Conservation (phyloP, 2,113 vertebrate genomes). For the Gymnarchus niloticus region DNA sequence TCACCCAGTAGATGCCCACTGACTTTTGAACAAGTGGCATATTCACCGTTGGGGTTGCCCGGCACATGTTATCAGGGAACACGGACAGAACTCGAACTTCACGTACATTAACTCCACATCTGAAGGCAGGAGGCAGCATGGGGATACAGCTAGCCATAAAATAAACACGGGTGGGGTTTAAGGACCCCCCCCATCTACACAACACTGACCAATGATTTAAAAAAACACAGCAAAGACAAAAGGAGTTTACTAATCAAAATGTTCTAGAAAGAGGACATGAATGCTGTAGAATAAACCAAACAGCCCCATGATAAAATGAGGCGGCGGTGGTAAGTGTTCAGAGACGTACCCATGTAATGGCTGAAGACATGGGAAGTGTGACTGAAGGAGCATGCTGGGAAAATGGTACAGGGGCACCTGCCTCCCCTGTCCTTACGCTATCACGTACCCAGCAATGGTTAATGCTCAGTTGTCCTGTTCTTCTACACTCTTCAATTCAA, state of each 20-base stretch:
- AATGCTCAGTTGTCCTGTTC: background rate
- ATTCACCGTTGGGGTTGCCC: background rate
- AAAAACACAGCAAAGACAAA: too few relatives aligned
- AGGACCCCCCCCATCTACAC: background rate
- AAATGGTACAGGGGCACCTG: background rate
- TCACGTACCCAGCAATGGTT: background rate
- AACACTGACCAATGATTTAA: background rate
- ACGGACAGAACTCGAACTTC: background rate
- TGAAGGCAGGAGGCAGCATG: background rate
- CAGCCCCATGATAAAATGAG: too few relatives aligned
- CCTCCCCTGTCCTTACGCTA: background rate
- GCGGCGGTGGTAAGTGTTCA: too few relatives aligned
- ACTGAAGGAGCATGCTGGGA: background rate
- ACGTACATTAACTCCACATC: background rate
- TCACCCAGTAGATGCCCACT: background rate
- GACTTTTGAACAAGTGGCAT: too few relatives aligned
- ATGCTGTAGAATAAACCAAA: too few relatives aligned
- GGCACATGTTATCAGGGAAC: background rate
- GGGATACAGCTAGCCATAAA: background rate
- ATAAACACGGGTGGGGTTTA: background rate
- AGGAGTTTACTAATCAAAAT: too few relatives aligned
- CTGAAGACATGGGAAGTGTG: too few relatives aligned
- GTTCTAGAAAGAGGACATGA: too few relatives aligned
- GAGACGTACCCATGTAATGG: too few relatives aligned
- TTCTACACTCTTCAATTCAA: background rate